phyloP scores from a whole-genome alignment of 2,113 vertebrate species.

The Ctenodactylus gundi region DNA sequence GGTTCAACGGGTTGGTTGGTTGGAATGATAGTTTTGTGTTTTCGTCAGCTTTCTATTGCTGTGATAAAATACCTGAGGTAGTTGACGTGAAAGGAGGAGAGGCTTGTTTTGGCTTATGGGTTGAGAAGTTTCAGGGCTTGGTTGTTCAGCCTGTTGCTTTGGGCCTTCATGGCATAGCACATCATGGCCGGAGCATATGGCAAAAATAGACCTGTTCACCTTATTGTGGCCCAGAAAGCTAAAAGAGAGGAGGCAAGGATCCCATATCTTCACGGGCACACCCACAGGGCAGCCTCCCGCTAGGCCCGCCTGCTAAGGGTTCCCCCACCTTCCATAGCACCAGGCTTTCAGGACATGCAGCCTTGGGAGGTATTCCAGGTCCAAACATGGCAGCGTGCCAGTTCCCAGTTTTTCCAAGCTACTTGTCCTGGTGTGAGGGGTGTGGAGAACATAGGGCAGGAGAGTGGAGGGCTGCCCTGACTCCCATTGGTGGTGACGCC shows the following conservation, averaged over 20 bases:
- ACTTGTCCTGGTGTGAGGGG: background rate
- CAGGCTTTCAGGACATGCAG: rapidly evolving
- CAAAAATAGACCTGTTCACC: too few relatives aligned
- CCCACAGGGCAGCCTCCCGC: too few relatives aligned
- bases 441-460: background rate
- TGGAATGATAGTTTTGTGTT: background rate
- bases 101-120: background rate
- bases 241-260: background rate
- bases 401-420: background rate
- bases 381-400: background rate
- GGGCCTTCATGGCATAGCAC: background rate
- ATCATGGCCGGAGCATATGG: too few relatives aligned
- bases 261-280: too few relatives aligned
- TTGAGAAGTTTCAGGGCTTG: too few relatives aligned
- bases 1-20: too few relatives aligned
- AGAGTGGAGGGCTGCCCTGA: background rate
- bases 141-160: background rate
- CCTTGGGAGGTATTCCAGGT: rapidly evolving
- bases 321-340: too few relatives aligned
- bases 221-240: too few relatives aligned
- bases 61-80: too few relatives aligned
- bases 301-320: background rate
- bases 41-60: background rate
- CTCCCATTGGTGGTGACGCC: too few relatives aligned
- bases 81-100: background rate